These are phyloP conservation scores for Amblyopsis hoosieri DNA, from an alignment of 2,797 vertebrate species.

Conservation along the genomic window DNA sequence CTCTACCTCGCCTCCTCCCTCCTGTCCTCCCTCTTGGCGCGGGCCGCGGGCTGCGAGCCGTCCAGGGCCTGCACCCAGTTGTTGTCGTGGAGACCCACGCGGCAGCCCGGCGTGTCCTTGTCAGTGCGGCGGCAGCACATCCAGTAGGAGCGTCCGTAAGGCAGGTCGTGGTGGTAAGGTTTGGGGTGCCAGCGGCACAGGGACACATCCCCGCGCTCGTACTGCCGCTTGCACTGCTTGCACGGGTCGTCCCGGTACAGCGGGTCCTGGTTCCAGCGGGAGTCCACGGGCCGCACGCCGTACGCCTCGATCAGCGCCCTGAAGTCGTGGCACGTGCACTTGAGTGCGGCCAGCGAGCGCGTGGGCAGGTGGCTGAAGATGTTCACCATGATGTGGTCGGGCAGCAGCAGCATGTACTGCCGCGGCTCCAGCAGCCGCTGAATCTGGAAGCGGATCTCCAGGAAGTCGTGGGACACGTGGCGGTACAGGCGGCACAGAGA, in stretches of 20 bases:
- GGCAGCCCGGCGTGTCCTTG: constrained; percentile 90
- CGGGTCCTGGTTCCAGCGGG: constrained; percentile 92
- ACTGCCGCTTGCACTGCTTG: constrained; percentile 94
- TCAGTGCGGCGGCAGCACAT: constrained; percentile 95
- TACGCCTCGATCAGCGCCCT: constrained; percentile 91
- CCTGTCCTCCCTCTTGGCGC: constrained; percentile 75
- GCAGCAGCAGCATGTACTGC: constrained; percentile 93
- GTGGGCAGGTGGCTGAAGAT: constrained; percentile 94
- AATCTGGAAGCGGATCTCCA: constrained; percentile 97
- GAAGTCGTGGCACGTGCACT: constrained; percentile 94
- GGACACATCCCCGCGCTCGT: constrained; percentile 91
- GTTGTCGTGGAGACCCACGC: constrained; percentile 93
- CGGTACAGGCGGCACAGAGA: constrained; percentile 93
- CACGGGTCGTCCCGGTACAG: constrained; percentile 95
- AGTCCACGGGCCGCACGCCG: constrained; percentile 88
- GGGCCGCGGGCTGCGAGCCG: constrained; percentile 63
- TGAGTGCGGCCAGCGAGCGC: constrained; percentile 88
- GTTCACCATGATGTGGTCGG: constrained; percentile 93
- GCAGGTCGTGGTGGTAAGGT: constrained; percentile 98
- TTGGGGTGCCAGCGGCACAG: constrained; percentile 98
- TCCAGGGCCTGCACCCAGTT: constrained; percentile 90
- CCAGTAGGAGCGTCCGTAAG: constrained; percentile 98
- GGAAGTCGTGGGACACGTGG: constrained; percentile 93
- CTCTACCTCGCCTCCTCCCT: constrained; percentile 77
- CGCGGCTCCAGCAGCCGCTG: constrained; percentile 93